phyloP scores from a whole-genome alignment of 2,888 invertebrate genomes.

The Spodoptera littoralis region DNA sequence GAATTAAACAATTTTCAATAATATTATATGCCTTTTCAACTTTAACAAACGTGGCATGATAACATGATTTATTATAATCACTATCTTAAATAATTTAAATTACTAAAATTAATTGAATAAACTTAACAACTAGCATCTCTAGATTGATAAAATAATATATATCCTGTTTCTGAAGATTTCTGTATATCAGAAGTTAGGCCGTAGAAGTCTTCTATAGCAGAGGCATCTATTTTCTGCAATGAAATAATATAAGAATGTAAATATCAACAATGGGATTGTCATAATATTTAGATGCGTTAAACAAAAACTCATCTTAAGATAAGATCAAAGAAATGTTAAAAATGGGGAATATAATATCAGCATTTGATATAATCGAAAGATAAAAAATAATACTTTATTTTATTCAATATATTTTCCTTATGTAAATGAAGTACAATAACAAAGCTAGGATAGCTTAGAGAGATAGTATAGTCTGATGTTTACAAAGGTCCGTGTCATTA shows the following conservation, averaged over 20 bases:
- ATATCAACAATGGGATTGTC: not conserved
- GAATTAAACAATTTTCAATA: slow-evolving; percentile 81
- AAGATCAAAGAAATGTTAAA: too few relatives aligned
- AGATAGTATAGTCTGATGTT: too few relatives aligned
- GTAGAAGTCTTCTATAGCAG: slow-evolving; percentile 99
- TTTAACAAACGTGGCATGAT: slow-evolving; percentile 85
- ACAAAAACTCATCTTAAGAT: too few relatives aligned
- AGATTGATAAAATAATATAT: slow-evolving; percentile 99
- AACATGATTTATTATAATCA: slow-evolving; percentile 80
- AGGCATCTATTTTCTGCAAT: slow-evolving; percentile 99
- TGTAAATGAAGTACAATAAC: too few relatives aligned
- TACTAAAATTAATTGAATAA: slow-evolving; percentile 78
- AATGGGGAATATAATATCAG: too few relatives aligned
- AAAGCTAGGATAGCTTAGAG: too few relatives aligned
- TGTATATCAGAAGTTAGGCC: slow-evolving; percentile 99
- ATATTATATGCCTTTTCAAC: slow-evolving; percentile 82
- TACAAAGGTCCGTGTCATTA: too few relatives aligned
- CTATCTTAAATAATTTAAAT: slow-evolving; percentile 83
- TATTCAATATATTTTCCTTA: too few relatives aligned
- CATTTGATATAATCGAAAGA: too few relatives aligned
- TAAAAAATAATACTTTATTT: too few relatives aligned
- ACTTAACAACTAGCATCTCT: slow-evolving; percentile 92
- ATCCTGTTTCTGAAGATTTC: slow-evolving; percentile 99
- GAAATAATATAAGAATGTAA: slow-evolving; percentile 30
- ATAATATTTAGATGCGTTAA: too few relatives aligned